Evolutionary conservation across 1,140 invertebrate species (phyloP).

Genomic region (Eupeodes corollae): DNA sequence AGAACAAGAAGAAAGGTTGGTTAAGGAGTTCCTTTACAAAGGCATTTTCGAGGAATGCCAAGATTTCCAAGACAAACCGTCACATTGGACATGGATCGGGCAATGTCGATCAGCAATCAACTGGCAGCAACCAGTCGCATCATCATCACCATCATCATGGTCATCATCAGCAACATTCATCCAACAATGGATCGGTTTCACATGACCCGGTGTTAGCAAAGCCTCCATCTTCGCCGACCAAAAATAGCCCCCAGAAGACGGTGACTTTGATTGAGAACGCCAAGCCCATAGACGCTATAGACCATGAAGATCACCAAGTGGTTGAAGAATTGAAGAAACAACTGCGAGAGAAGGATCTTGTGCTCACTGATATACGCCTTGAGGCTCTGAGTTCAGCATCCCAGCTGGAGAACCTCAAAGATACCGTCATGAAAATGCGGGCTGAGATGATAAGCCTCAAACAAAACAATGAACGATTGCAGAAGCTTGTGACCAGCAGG

Average conservation of each 20-base stretch:
- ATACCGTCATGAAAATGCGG: constrained; percentile 93
- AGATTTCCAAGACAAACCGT: constrained; percentile 54
- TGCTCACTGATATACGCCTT: constrained; percentile 87
- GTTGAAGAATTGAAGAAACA: constrained; percentile 87
- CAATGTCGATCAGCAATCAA: neutral
- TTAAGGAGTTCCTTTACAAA: constrained; percentile 92
- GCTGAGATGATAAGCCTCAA: constrained; percentile 92
- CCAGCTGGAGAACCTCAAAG: constrained; percentile 90
- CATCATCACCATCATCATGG: constrained; percentile 7
- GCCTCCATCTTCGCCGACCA: constrained; percentile 19
- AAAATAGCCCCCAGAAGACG: constrained; percentile 34
- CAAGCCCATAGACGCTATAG: constrained; percentile 36
- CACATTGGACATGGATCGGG: constrained; percentile 35
- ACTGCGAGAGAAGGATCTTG: constrained; percentile 88
- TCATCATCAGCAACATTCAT: constrained; percentile 9
- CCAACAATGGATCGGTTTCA: neutral
- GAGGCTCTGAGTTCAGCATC: constrained; percentile 93
- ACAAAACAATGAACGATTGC: constrained; percentile 91
- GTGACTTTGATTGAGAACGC: constrained; percentile 35
- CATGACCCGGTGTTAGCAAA: constrained; percentile 7
- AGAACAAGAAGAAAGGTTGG: constrained; percentile 69
- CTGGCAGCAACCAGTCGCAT: neutral
- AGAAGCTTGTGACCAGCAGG: constrained; percentile 71
- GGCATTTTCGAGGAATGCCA: constrained; percentile 79
- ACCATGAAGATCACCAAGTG: constrained; percentile 36